phyloP scores from a whole-genome alignment of 2,888 invertebrate species.

The Drosophila pseudotakahashii region DNA sequence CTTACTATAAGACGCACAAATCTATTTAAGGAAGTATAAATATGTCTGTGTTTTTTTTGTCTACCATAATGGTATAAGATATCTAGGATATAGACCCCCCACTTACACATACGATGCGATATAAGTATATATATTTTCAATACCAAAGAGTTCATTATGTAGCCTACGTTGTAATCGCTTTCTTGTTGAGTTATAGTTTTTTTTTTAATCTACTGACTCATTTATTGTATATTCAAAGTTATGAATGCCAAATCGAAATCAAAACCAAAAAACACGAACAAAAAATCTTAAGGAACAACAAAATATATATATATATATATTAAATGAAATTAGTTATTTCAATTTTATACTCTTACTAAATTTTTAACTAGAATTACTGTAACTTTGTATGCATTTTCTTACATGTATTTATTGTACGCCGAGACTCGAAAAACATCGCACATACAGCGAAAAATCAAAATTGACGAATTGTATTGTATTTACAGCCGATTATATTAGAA shows the following conservation, averaged over 20 bases:
- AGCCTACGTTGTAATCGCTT: conserved; percentile 64
- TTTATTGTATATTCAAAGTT: conserved; percentile 56
- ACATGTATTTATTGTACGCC: conserved; percentile 71
- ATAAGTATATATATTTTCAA: conserved; percentile 61
- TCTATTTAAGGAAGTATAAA: conserved; percentile 40
- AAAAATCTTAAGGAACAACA: conserved; percentile 26
- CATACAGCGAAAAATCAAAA: conserved; percentile 37
- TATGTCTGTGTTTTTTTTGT: conserved; percentile 52
- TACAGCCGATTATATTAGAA: conserved; percentile 36
- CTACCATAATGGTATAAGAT: conserved; percentile 63
- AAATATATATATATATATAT: conserved; percentile 35
- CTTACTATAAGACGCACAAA: conserved; percentile 47
- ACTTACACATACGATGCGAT: conserved; percentile 31
- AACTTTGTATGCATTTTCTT: conserved; percentile 77
- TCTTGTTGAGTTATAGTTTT: conserved; percentile 38
- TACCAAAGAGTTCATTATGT: conserved; percentile 72
- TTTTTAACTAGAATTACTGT: conserved; percentile 77
- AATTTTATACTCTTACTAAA: conserved; percentile 73
- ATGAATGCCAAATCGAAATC: conserved; percentile 37
- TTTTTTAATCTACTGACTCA: conserved; percentile 36
- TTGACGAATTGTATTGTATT: conserved; percentile 25
- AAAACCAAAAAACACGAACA: conserved; percentile 21
- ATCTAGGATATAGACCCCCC: conserved; percentile 33
- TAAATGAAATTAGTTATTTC: conserved; percentile 71
- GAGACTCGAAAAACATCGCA: conserved; percentile 44